A percentile compares a stretch with the other conserved stretches of the same genome.
phyloP scores from a whole-genome alignment of 2,113 vertebrate species.

The Ariopsis seemanni region DNA sequence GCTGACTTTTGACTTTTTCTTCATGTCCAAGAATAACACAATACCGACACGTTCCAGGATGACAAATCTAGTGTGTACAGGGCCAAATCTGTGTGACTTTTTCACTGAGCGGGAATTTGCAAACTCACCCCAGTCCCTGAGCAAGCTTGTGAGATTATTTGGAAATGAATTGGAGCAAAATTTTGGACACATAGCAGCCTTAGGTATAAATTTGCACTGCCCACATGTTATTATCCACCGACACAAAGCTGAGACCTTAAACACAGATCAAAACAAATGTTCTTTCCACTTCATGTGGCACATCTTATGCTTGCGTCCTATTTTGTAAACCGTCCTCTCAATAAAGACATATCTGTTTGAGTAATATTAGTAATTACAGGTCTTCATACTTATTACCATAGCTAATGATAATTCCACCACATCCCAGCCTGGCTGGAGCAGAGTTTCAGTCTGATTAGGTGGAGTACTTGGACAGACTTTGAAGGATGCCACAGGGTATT shows the following conservation, averaged over 20 bases:
- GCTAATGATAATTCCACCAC: neutral
- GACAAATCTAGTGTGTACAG: neutral
- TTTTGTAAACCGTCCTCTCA: neutral
- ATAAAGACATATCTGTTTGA: neutral
- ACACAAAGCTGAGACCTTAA: neutral
- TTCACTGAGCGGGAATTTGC: neutral
- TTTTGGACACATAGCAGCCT: neutral
- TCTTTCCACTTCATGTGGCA: neutral
- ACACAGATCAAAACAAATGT: neutral
- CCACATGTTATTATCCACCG: neutral
- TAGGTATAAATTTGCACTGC: neutral
- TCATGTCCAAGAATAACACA: neutral
- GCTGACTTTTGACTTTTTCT: neutral
- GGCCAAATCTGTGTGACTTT: neutral
- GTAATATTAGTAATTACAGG: slow-evolving; percentile 3
- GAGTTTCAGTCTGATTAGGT: neutral
- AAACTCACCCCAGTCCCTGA: neutral
- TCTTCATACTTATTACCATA: no score
- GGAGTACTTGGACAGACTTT: slow-evolving; percentile 1
- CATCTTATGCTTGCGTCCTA: no score
- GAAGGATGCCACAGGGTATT: slow-evolving; percentile 30
- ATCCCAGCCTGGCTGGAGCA: neutral
- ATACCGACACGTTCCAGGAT: neutral
- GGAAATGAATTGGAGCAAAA: neutral
- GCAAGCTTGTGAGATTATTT: neutral